These are phyloP conservation scores for Pseudotriccus pelzelni DNA, from an alignment of 2,797 vertebrate genomes.

Conservation along the genomic window DNA sequence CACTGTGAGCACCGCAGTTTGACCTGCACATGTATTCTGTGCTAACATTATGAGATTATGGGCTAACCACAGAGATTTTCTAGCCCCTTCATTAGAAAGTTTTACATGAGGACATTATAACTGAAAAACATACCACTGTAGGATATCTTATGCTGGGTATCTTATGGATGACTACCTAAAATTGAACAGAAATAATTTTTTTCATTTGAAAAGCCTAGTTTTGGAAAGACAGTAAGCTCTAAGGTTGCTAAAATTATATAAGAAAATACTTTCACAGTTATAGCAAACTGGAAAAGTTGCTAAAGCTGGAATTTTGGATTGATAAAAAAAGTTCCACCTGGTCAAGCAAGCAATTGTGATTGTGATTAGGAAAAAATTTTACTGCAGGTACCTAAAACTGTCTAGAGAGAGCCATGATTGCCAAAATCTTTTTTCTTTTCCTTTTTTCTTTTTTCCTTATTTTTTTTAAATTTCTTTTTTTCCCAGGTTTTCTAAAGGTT, in stretches of 20 bases:
- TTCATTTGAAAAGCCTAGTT: neutral
- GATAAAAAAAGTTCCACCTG: neutral
- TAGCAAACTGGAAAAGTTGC: neutral
- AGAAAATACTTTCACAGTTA: neutral
- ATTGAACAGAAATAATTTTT: neutral
- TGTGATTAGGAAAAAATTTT: neutral
- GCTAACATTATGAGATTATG: neutral
- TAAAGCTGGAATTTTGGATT: neutral
- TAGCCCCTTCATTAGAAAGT: neutral
- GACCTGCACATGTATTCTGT: neutral
- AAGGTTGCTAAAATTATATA: neutral
- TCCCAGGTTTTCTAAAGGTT: neutral
- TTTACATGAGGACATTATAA: neutral
- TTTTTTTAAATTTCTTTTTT: neutral
- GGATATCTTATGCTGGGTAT: neutral
- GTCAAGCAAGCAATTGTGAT: neutral
- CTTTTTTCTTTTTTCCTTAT: too few relatives aligned
- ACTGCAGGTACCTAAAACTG: neutral
- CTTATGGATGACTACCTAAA: neutral
- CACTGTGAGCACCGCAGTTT: neutral
- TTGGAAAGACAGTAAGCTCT: neutral
- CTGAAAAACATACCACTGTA: neutral
- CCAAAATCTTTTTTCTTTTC: neutral
- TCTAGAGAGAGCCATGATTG: neutral
- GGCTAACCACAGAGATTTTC: neutral